Evolutionary conservation across 2,113 vertebrate genomes (phyloP).

Genomic region (Antennarius striatus): DNA sequence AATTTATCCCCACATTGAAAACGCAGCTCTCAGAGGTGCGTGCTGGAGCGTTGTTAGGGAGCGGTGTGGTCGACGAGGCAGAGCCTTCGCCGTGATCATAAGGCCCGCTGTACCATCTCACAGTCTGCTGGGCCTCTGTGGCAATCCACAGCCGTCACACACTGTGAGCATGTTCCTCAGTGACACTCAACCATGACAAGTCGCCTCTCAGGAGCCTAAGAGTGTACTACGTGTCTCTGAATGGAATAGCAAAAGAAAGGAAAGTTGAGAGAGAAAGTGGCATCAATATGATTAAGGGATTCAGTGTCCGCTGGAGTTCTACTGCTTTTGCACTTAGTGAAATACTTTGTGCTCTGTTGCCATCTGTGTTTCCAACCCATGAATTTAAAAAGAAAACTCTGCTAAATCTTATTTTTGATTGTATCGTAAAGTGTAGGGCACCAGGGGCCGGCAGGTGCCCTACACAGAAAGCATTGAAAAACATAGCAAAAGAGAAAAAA

Average conservation of each 20-base stretch:
- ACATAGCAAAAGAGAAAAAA: background rate
- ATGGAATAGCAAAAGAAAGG: constrained; percentile 3
- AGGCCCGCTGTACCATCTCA: constrained; percentile 9
- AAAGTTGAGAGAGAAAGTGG: constrained; percentile 6
- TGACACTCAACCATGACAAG: constrained; percentile 42
- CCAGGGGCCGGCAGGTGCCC: background rate
- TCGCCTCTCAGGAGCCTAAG: constrained; percentile 25
- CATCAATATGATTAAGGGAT: constrained; percentile 48
- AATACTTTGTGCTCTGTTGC: constrained; percentile 14
- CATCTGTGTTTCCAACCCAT: constrained; percentile 24
- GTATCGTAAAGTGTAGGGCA: background rate
- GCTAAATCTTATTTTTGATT: constrained; percentile 28
- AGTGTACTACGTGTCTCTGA: constrained; percentile 35
- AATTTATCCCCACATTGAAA: constrained; percentile 3
- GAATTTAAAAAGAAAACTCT: constrained; percentile 26
- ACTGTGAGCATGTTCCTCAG: constrained; percentile 49
- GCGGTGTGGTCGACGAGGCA: constrained; percentile 21
- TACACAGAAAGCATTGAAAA: constrained; percentile 5
- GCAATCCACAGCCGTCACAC: constrained; percentile 48
- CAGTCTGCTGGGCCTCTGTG: constrained; percentile 17
- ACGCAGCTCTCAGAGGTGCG: constrained; percentile 28
- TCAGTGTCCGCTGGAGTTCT: constrained; percentile 31
- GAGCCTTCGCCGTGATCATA: constrained; percentile 27
- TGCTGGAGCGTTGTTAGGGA: constrained; percentile 11
- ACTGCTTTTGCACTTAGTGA: background rate